phyloP scores from a whole-genome alignment of 2,797 vertebrate genomes.

The Alcedo atthis region DNA sequence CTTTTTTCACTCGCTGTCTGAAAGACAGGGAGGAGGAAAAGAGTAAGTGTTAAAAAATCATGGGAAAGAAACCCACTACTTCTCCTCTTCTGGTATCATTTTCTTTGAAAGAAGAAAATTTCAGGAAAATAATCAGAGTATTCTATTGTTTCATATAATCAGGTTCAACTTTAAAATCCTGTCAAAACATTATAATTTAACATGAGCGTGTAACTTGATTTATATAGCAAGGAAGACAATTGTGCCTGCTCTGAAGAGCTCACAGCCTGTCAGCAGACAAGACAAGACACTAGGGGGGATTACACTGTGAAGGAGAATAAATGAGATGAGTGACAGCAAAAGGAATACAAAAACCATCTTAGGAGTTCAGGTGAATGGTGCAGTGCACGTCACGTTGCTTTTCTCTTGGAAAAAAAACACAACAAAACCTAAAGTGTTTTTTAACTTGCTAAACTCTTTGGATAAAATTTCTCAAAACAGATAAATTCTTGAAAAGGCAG shows the following conservation, averaged over 20 bases:
- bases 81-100: neutral
- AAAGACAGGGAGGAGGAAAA: neutral
- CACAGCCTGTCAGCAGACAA: constrained; percentile 62
- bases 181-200: constrained; percentile 71
- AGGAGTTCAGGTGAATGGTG: constrained; percentile 20
- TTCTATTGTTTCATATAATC: constrained; percentile 64
- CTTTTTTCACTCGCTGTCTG: neutral
- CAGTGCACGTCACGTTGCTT: neutral
- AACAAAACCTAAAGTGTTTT: neutral
- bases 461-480: neutral
- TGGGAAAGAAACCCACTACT: neutral
- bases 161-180: constrained; percentile 58
- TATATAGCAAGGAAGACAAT: constrained; percentile 62
- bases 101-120: neutral
- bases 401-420: neutral
- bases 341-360: constrained; percentile 29
- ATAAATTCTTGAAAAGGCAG: neutral
- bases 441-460: constrained; percentile 5
- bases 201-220: constrained; percentile 50
- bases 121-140: neutral
- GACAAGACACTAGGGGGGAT: constrained; percentile 54
- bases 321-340: constrained; percentile 65
- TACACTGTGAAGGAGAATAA: constrained; percentile 47
- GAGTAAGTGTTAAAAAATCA: neutral
- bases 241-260: constrained; percentile 60